A percentile compares a stretch with the other conserved stretches of the same genome.
phyloP scores from a whole-genome alignment of 2,113 vertebrate genomes.

The Trogon melanurus region DNA sequence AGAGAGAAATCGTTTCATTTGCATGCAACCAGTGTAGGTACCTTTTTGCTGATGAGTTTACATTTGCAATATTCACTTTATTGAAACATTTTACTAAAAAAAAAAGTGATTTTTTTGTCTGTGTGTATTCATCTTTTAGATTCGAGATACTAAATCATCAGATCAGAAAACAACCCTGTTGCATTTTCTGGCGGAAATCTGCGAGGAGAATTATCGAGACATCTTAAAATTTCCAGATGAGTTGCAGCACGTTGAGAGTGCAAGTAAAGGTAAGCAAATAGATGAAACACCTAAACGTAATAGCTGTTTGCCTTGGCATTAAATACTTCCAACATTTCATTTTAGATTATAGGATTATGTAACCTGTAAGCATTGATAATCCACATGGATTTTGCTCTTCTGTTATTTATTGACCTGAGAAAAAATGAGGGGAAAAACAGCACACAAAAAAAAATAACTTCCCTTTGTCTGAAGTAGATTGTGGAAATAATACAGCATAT shows the following conservation, averaged over 20 bases:
- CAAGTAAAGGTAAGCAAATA: slow-evolving; percentile 89
- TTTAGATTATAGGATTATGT: neutral
- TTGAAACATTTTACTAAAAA: neutral
- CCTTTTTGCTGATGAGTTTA: neutral
- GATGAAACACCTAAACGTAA: neutral
- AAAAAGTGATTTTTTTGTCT: neutral
- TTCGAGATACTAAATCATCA: slow-evolving; percentile 93
- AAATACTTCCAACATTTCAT: neutral
- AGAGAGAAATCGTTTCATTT: neutral
- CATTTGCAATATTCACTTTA: neutral
- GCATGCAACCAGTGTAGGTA: rapidly evolving
- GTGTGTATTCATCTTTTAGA: slow-evolving; percentile 67
- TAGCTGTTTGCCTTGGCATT: neutral
- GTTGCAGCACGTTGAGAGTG: slow-evolving; percentile 89
- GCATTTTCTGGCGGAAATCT: slow-evolving; percentile 92
- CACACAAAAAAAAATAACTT: neutral
- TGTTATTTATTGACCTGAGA: neutral
- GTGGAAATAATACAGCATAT: neutral
- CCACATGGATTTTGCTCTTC: neutral
- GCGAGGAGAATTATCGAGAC: slow-evolving; percentile 85
- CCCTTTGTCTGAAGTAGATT: neutral
- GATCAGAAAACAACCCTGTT: slow-evolving; percentile 91
- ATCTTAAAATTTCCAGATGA: slow-evolving; percentile 95
- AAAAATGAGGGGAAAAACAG: neutral
- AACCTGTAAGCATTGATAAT: neutral